Percentiles rank a stretch among this genome's conserved stretches.
Conservation (phyloP, 2,888 invertebrate genomes). For the Diarsia rubi region DNA sequence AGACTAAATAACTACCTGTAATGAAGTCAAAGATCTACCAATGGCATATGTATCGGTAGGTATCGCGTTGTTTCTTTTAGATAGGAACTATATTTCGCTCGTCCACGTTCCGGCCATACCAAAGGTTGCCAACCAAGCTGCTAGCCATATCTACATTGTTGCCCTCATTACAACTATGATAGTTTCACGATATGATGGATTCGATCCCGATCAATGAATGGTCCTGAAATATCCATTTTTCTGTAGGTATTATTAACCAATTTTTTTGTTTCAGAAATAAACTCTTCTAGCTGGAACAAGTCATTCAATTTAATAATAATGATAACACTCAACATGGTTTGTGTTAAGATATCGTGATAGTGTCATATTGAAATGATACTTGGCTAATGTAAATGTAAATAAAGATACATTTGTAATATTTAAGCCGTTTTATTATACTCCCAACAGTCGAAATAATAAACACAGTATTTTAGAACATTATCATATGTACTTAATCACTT, state of each 20-base stretch:
- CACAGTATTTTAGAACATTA: slow-evolving; percentile 61
- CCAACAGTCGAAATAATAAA: slow-evolving; percentile 54
- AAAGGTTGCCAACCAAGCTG: not conserved
- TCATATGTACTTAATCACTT: slow-evolving; percentile 69
- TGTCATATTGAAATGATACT: slow-evolving; percentile 26
- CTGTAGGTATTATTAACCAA: not conserved
- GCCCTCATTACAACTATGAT: not conserved
- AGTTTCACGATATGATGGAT: too few species aligned
- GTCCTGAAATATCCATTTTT: not conserved
- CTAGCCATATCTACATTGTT: not conserved
- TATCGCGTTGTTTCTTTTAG: too few species aligned
- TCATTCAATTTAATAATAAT: slow-evolving; percentile 67
- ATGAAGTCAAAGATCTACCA: not conserved
- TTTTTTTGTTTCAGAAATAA: slow-evolving; percentile 80
- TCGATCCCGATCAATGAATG: not conserved
- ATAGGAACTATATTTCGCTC: too few species aligned
- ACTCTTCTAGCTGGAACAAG: slow-evolving; percentile 71
- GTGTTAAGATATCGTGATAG: slow-evolving; percentile 74
- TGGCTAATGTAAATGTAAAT: slow-evolving; percentile 61
- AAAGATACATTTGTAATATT: slow-evolving; percentile 56
- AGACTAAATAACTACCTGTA: not conserved
- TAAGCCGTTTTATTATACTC: slow-evolving; percentile 38
- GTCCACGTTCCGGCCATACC: too few species aligned
- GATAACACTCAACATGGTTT: slow-evolving; percentile 65
- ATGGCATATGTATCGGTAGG: too few species aligned